Evolutionary conservation across 2,888 invertebrate genomes (phyloP), one percentile per base, ranked within the genome.

Genomic region (Nomada flava): DNA sequence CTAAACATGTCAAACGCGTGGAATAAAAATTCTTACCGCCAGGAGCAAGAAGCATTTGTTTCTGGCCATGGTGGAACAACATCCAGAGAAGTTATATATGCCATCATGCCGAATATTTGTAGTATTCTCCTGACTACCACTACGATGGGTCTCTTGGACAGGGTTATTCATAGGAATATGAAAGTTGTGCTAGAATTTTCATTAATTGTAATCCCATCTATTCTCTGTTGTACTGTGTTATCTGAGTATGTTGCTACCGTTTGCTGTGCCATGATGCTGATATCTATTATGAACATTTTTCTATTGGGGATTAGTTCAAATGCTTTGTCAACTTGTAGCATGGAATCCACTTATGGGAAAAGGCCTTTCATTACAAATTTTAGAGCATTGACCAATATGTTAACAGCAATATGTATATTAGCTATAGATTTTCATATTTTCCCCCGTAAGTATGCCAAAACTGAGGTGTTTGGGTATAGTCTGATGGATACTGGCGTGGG

Each of bases 401-500:
- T 97, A 64, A 97, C 98, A 5, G 95, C 95, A 0, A 95, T 98
- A 73, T 97, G 97, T 84, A 99, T 99, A 87, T 94, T 99, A 77
- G 99, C 98, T 0, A 98, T 99, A 0, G 99, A 99, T 94, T 99
- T 99, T 92, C 94, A 94, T 64, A 94, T 96, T 69, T 99, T 98
- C 92, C 99, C 99, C 0, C 94, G 97, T 64, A 94, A 96, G 88
- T 97, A 98, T 93, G 97, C 97, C 0, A 99, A 99, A 94, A 98
- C 98, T 0, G 97, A 97, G 91, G 95, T 94, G 0, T 98, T 95
- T 94, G 99, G 99, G 0, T 97, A 96, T 89, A 96, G 98, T 92
- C 93, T 98, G 42, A 99, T 99, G 99, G 99, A 99, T 92, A 95
- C 97, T 13, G 99, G 99, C 13, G 99, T 99, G 4, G 99, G 98